Evolutionary conservation across 2,113 vertebrate genomes (phyloP), one percentile per base, ranked within the genome.

Genomic region (Climacteris rufus): DNA sequence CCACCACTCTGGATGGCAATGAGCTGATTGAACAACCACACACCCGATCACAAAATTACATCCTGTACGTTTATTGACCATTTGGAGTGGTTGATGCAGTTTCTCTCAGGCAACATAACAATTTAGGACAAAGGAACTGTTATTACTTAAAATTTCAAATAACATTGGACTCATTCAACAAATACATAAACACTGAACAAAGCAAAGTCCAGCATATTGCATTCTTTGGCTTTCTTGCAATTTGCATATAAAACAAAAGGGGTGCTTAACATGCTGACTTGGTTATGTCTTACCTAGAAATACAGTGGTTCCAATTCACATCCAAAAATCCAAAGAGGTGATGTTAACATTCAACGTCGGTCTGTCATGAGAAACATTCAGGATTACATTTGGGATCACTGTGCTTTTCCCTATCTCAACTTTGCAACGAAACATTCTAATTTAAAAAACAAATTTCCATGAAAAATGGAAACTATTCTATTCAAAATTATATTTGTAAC

Each of bases 201-300:
- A 74, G 37, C 19, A 4, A 91, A 87, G 16, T 42, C 42, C 60
- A 86, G 35, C 50, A 80, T 14, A 63, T 12, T 74, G 28, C 21
- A 85, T 19, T 79, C n/a, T 25, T 49, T 11, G 63, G 63, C 61
- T 37, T 83, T 90, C 39, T 71, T 54, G 44, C 9, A 69, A 45
- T 63, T 70, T 19, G 75, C 0, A 0, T 27, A 35, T 10, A 68
- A 81, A 81, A 83, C 22, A 75, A 77, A 89, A 13, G 15, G 9
- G 17, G 15, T 50, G 79, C 30, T 87, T 81, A 60, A 93, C 30
- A 82, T 11, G 59, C 70, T 72, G 24, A 83, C 50, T 81, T 14
- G 5, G 5, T 60, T 87, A 87, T 47, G 27, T 90, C 97, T 97
- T 96, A 97, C 97, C 97, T 97, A 89, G 83, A 88, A 91, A 90